phyloP scores from a whole-genome alignment of 1,140 invertebrate species.

The Varroa destructor region DNA sequence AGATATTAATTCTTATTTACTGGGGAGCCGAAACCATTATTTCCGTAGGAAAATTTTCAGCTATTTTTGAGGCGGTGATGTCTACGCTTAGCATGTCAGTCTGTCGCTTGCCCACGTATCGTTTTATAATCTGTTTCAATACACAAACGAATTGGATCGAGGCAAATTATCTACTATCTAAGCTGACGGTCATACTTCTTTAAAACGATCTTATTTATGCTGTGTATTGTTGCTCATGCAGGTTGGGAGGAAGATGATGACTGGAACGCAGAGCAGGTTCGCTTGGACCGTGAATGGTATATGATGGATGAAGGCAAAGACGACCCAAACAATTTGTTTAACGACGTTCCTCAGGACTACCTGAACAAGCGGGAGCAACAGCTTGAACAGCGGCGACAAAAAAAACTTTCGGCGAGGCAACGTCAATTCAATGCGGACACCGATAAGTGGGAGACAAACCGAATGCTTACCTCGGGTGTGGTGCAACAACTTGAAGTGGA shows the following conservation, averaged over 20 bases:
- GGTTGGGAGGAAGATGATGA: conserved; percentile 56
- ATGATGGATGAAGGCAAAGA: conserved; percentile 84
- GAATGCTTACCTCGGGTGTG: conserved; percentile 91
- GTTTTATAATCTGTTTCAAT: too few relatives aligned
- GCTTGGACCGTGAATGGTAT: conserved; percentile 93
- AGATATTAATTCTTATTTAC: too few relatives aligned
- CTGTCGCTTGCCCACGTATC: too few relatives aligned
- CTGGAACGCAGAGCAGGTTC: conserved; percentile 85
- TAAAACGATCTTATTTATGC: too few relatives aligned
- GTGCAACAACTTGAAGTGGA: conserved; percentile 76
- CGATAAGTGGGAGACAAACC: conserved; percentile 94
- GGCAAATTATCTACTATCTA: too few relatives aligned
- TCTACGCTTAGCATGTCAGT: too few relatives aligned
- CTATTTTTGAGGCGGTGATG: too few relatives aligned
- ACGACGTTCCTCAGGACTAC: conserved; percentile 74
- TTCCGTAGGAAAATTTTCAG: too few relatives aligned
- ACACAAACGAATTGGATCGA: too few relatives aligned
- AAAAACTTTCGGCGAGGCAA: conserved; percentile 36
- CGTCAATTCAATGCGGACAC: conserved; percentile 55
- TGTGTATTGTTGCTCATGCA: conserved; percentile 33
- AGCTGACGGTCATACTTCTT: too few relatives aligned
- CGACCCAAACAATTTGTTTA: conserved; percentile 82
- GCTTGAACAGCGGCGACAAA: conserved; percentile 52
- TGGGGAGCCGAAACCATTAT: too few relatives aligned
- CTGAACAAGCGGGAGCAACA: conserved; percentile 79